Conservation (phyloP, 2,888 invertebrate genomes). For the Papilio demoleus region DNA sequence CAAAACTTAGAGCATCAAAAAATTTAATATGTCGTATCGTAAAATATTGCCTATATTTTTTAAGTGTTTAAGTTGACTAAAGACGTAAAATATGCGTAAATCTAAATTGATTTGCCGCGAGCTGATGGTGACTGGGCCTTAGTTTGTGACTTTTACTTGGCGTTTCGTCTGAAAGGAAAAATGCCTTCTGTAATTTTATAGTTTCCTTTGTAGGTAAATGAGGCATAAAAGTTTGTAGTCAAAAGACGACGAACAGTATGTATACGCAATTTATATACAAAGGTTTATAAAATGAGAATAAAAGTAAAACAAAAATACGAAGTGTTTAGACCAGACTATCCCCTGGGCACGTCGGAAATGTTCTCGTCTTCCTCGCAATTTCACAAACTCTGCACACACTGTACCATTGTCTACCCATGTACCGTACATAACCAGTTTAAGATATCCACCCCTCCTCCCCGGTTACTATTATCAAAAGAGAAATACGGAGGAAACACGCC, state of each 20-base stretch:
- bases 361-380: conserved; percentile 74
- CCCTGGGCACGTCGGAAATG: conserved; percentile 66
- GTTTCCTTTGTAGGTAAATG: conserved; percentile 47
- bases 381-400: conserved; percentile 71
- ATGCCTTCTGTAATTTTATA: conserved; percentile 40
- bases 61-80: conserved; percentile 4
- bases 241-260: conserved; percentile 48
- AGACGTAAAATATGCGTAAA: conserved; percentile 37
- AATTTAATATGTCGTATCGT: conserved; percentile 1
- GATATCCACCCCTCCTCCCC: conserved; percentile 54
- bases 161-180: conserved; percentile 36
- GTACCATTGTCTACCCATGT: conserved; percentile 60
- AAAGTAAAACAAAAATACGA: conserved; percentile 66
- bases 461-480: conserved; percentile 47
- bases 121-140: conserved; percentile 30
- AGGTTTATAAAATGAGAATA: conserved; percentile 52
- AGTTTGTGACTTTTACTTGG: conserved; percentile 34
- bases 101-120: conserved; percentile 38
- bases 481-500: conserved; percentile 48
- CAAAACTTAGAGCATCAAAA: background rate
- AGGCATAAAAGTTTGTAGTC: conserved; percentile 52
- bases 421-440: conserved; percentile 60
- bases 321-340: conserved; percentile 77
- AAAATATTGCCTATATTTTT: conserved; percentile 18
- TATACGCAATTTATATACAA: conserved; percentile 40